These are phyloP conservation scores for Pachyramphus minor DNA, from an alignment of 2,113 vertebrate species.

Conservation along the genomic window DNA sequence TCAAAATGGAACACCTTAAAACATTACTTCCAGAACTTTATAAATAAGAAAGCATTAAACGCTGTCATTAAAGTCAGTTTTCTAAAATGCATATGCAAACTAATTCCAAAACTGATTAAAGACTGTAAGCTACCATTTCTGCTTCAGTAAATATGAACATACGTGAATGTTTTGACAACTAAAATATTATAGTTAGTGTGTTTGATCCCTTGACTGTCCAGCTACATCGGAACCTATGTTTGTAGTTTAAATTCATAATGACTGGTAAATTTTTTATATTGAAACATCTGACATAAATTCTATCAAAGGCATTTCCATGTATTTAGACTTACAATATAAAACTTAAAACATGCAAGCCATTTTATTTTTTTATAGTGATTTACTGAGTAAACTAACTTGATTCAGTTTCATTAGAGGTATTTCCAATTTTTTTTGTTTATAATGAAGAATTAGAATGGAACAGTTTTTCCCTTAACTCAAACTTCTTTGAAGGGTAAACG, in stretches of 20 bases:
- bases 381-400: background rate
- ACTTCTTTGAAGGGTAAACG: background rate
- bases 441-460: background rate
- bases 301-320: background rate
- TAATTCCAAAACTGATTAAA: conserved; percentile 50
- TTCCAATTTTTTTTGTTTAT: background rate
- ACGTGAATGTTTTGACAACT: conserved; percentile 63
- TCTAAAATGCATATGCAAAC: conserved; percentile 49
- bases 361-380: background rate
- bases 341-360: background rate
- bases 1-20: conserved; percentile 6
- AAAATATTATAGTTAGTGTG: conserved; percentile 29
- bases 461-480: background rate
- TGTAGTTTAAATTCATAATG: conserved; percentile 3
- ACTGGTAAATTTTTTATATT: background rate
- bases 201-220: conserved; percentile 29
- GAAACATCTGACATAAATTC: background rate
- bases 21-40: conserved; percentile 18
- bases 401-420: background rate
- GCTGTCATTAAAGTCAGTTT: conserved; percentile 18
- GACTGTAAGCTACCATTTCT: conserved; percentile 51
- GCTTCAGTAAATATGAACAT: conserved; percentile 53
- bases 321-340: background rate
- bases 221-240: background rate
- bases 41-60: conserved; percentile 40